These are phyloP conservation scores for Manis javanica DNA, from an alignment of 2,797 vertebrate genomes.

Conservation along the genomic window DNA sequence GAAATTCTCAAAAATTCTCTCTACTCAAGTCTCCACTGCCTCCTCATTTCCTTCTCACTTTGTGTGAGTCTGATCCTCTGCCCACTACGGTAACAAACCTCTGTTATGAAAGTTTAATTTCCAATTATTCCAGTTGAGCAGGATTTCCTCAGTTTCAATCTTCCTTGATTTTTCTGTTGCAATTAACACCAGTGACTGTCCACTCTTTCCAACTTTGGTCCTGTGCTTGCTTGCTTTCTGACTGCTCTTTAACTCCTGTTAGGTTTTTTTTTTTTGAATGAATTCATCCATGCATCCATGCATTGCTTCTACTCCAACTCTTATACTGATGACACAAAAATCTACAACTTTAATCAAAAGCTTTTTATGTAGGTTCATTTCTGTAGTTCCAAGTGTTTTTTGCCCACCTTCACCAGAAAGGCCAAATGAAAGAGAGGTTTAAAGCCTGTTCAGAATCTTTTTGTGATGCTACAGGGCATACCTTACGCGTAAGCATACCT, in stretches of 20 bases:
- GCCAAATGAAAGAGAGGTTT: not conserved
- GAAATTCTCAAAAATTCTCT: not conserved
- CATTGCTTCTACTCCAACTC: not conserved
- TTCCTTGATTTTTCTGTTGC: not conserved
- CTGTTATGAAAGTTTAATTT: not conserved
- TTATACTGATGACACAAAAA: not conserved
- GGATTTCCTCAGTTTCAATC: not conserved
- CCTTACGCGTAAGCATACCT: not conserved
- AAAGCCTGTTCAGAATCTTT: not conserved
- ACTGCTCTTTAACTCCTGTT: not conserved
- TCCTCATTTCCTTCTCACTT: not conserved
- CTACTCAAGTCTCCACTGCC: not conserved
- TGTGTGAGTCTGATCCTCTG: not conserved
- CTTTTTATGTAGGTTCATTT: not conserved
- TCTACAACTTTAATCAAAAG: not conserved
- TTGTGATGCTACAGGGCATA: not conserved
- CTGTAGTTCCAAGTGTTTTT: not conserved
- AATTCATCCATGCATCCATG: not conserved
- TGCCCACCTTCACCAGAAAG: not conserved
- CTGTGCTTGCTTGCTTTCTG: not conserved
- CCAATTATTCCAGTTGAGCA: not conserved
- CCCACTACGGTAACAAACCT: not conserved
- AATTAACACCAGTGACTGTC: not conserved
- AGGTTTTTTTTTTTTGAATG: not conserved
- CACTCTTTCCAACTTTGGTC: not conserved